Base-by-base conservation (phyloP, 2,113 vertebrate genomes). In the Chamaea fasciata region DNA sequence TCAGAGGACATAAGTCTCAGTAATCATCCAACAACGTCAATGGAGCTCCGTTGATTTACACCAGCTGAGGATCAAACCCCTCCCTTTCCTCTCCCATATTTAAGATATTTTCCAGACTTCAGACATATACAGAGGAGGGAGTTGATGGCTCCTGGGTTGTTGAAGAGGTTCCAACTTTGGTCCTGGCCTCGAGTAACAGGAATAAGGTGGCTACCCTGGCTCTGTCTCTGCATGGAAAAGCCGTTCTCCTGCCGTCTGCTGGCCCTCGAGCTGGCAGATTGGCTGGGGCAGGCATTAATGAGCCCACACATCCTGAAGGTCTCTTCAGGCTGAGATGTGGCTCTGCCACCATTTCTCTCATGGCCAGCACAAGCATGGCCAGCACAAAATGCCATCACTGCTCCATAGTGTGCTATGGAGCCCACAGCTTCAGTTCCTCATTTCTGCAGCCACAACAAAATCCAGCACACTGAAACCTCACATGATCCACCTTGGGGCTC, bases 1-100 rank as follows among this genome's bases (percentile, higher is more conserved):
- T 96, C 95, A 97, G 94, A 94, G 95, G 96, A 95, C 91, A 56
- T 86, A 77, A 96, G 94, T 83, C 89, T 96, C 89, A 93, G 92
- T 67, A 92, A 95, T 83, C 39, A 0, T 95, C 94, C 96, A 94
- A 94, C 93, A 95, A 90, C 63, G 94, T 95, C 96, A 97, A 16
- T 80, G 67, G 78, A 88, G 59, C 84, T 83, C 63, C 0, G 74
- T 4, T 95, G 93, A 97, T 97, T 94, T 96, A 89, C 95, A 95
- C 93, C 93, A 97, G 95, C 95, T 95, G 94, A 97, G 93, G 62
- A 92, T 92, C 94, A 91, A 79, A 68, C 65, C 81, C 78, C 87
- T 96, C 95, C 95, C 86, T 95, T 95, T 95, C 88, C 96, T 93
- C 86, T 96, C 52, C 87, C 67, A 47, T 95, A 87, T 91, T 94